These are phyloP conservation scores for Notoglanidium macrostoma DNA, from an alignment of 2,797 vertebrate species.

Conservation along the genomic window DNA sequence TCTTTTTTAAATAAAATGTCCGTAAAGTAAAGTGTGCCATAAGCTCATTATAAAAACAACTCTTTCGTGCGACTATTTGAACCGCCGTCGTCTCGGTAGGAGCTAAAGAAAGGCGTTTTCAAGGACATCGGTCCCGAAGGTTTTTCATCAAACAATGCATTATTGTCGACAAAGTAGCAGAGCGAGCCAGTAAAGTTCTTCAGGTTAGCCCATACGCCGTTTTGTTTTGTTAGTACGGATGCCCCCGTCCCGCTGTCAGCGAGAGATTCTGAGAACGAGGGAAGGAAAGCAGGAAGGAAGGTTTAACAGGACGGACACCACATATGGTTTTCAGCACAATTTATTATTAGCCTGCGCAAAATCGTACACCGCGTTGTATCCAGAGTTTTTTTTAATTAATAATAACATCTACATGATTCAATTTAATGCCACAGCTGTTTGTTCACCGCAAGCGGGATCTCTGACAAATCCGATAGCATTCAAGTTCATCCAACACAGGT, in stretches of 20 bases:
- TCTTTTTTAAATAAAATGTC: neutral
- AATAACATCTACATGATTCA: neutral
- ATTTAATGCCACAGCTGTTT: neutral
- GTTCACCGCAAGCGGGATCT: neutral
- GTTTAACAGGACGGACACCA: constrained; percentile 35
- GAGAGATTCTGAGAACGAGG: constrained; percentile 44
- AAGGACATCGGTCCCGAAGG: constrained; percentile 28
- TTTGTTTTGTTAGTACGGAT: constrained; percentile 33
- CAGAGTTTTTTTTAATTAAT: neutral
- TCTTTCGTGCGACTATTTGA: neutral
- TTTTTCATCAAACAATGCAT: constrained; percentile 28
- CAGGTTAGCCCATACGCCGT: constrained; percentile 11
- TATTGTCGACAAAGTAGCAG: constrained; percentile 18
- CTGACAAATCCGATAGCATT: neutral
- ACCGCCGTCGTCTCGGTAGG: neutral
- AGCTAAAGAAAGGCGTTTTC: constrained; percentile 14
- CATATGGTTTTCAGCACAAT: constrained; percentile 38
- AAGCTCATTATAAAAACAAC: neutral
- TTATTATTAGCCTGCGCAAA: constrained; percentile 38
- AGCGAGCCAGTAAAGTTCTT: constrained; percentile 25
- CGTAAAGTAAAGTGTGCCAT: neutral
- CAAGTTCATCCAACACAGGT: neutral
- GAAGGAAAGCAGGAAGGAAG: constrained; percentile 52
- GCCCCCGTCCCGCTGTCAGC: constrained; percentile 28
- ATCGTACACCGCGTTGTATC: neutral